Evolutionary conservation across 1,140 invertebrate genomes (phyloP).

Genomic region (Eriosoma lanigerum): DNA sequence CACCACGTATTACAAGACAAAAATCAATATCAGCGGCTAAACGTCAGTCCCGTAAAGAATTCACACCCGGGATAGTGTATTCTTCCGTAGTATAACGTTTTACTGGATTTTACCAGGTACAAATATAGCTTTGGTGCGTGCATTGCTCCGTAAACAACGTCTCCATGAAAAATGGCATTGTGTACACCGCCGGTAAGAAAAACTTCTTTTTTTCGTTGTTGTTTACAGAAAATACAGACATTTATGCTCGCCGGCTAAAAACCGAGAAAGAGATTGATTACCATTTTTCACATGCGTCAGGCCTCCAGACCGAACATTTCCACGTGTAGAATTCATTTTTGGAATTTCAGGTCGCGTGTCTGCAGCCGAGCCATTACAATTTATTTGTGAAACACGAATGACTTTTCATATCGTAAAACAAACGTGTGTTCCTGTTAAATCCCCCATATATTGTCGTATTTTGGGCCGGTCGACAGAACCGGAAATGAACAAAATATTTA

Average conservation of each 20-base stretch:
- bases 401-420: slow-evolving; percentile 34
- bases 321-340: background rate
- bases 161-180: slow-evolving; percentile 13
- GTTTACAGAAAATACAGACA: slow-evolving; percentile 3
- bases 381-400: slow-evolving; percentile 35
- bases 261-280: slow-evolving; percentile 39
- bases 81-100: background rate
- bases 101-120: background rate
- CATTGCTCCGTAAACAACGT: background rate
- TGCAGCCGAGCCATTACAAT: background rate
- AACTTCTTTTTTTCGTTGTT: background rate
- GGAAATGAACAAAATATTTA: slow-evolving; percentile 52
- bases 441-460: background rate
- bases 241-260: background rate
- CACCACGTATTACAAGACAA: background rate
- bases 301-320: background rate
- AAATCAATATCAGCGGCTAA: background rate
- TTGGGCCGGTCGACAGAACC: slow-evolving; percentile 8
- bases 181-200: background rate
- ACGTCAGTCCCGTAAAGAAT: background rate
- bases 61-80: background rate
- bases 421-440: slow-evolving; percentile 16
- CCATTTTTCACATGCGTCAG: background rate
- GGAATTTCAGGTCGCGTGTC: slow-evolving; percentile 29
- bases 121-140: background rate